A percentile compares a stretch with the other conserved stretches of the same genome.
Conservation (phyloP, 2,113 vertebrate genomes). For the Perca flavescens region DNA sequence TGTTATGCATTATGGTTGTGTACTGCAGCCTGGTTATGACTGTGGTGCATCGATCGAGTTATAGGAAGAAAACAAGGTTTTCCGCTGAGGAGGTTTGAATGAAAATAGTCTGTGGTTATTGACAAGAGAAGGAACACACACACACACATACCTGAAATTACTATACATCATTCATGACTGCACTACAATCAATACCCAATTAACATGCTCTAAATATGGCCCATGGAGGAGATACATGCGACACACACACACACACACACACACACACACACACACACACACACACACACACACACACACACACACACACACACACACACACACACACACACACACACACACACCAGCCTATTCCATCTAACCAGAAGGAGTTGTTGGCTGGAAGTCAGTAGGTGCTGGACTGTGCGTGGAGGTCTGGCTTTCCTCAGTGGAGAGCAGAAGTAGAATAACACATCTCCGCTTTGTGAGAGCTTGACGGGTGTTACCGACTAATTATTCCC, state of each 20-base stretch:
- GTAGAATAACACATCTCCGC: constrained; percentile 75
- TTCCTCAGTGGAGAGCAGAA: constrained; percentile 65
- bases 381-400: constrained; percentile 40
- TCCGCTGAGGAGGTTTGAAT: constrained; percentile 63
- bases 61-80: constrained; percentile 32
- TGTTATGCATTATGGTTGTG: constrained; percentile 28
- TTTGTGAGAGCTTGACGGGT: constrained; percentile 80
- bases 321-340: constrained; percentile 1
- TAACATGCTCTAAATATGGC: constrained; percentile 68
- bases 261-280: background rate
- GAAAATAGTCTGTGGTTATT: constrained; percentile 61
- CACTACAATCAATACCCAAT: constrained; percentile 66
- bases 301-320: constrained; percentile 26
- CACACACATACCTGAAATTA: constrained; percentile 44
- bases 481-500: constrained; percentile 85
- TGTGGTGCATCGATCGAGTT: constrained; percentile 42
- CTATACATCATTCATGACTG: constrained; percentile 63
- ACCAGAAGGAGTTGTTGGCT: constrained; percentile 9
- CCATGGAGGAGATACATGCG: constrained; percentile 27
- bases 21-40: constrained; percentile 45
- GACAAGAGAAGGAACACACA: constrained; percentile 17
- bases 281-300: constrained; percentile 4
- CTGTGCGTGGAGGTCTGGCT: constrained; percentile 22
- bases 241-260: constrained; percentile 6
- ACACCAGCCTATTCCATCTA: background rate